Conservation (phyloP, 2,888 invertebrate genomes). For the Gisinianus flammeolus region DNA sequence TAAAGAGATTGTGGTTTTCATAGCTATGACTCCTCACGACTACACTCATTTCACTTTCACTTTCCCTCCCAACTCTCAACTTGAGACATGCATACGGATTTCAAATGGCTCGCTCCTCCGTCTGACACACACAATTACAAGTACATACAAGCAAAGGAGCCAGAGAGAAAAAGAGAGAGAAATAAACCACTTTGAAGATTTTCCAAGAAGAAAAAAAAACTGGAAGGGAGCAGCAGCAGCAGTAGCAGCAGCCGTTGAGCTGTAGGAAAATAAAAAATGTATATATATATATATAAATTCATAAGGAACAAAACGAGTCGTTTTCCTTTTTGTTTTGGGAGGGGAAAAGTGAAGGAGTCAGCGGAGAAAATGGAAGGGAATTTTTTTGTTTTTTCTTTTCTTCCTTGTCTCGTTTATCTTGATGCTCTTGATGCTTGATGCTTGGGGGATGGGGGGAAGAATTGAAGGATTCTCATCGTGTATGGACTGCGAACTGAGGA, state of each 20-base stretch:
- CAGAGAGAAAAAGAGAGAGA: neutral
- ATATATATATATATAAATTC: neutral
- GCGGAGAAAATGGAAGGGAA: no score
- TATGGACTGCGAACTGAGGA: no score
- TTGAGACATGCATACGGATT: conserved; percentile 11
- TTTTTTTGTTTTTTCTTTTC: no score
- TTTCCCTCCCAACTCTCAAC: neutral
- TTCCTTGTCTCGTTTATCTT: no score
- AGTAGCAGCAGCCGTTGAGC: neutral
- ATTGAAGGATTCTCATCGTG: no score
- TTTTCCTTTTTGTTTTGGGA: neutral
- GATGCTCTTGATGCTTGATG: neutral
- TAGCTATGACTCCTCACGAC: neutral
- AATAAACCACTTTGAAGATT: conserved; percentile 32
- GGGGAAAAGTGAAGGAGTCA: neutral
- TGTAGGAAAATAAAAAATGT: neutral
- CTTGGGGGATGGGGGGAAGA: neutral
- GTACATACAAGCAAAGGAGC: no score
- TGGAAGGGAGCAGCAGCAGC: neutral
- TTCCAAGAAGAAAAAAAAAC: neutral
- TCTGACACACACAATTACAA: neutral
- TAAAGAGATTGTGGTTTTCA: neutral
- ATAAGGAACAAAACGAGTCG: neutral
- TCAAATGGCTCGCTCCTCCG: neutral
- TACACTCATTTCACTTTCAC: neutral